Base-by-base conservation (phyloP, 2,888 invertebrate genomes). In the Callimorpha dominula region DNA sequence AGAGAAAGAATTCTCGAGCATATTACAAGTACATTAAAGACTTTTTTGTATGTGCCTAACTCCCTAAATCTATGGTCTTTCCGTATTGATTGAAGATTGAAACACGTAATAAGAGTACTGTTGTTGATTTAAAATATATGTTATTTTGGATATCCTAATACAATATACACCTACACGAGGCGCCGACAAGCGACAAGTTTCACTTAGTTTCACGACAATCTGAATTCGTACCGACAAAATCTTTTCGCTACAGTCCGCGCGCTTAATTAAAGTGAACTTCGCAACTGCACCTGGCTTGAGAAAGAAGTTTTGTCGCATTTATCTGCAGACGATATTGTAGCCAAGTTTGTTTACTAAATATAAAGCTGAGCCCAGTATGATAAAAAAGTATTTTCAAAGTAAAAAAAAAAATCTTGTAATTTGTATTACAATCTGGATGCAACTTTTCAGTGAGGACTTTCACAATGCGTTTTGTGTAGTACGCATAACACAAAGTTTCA, bases 151-250 rank as follows among this genome's bases (percentile, higher is more conserved):
- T 79, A 85, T 87, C 86, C 86, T 84, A 87, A 89, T 86, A 88
- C 89, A 87, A 89, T 88, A 88, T 84, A 88, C 89, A 83, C 91
- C 90, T 87, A 90, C 91, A 88, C 85, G 79, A 75, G 66, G 71
- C 81, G 80, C 79, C 84, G 90, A 93, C 93, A 93, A 88, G 90
- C 86, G 81, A 92, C 93, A 92, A 89, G 89, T 88, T 90, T 90
- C 90, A 88, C 90, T 91, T 90, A 91, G 89, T 87, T 89, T 89
- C 90, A 88, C 90, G 90, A 90, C 90, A 91, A 92, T 91, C 90
- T 89, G 85, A 90, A 91, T 91, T 88, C 86, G 86, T 82, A 82
- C 87, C 84, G 87, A 90, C 89, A 88, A 91, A 91, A 90, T 88
- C 87, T 88, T 86, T 86, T 83, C 74, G 42, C 74, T 78, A 86